Conservation (phyloP, 2,888 invertebrate species). For the Nasonovia ribisnigri region DNA sequence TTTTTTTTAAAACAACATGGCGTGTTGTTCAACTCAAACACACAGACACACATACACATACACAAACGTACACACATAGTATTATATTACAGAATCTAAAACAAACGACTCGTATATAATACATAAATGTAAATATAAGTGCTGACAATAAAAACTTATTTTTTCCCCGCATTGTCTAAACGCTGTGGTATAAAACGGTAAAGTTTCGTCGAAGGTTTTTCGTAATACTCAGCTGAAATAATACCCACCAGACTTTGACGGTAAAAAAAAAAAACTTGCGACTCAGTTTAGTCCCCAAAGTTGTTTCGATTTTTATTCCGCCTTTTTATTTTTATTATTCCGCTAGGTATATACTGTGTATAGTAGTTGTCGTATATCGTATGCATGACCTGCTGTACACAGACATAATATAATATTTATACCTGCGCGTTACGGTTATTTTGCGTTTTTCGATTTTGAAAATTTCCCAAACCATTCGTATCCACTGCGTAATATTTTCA, state of each 20-base stretch:
- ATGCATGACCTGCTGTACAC: not conserved
- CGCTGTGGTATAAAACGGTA: constrained; percentile 36
- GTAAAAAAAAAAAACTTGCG: not conserved
- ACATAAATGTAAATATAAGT: not conserved
- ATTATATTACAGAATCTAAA: constrained; percentile 22
- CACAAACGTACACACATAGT: not conserved
- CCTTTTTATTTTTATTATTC: constrained; percentile 14
- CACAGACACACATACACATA: not conserved
- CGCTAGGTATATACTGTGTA: not conserved
- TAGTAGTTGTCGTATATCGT: not conserved
- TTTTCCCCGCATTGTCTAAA: constrained; percentile 33
- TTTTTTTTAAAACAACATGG: not conserved
- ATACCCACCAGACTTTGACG: not conserved
- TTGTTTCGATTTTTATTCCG: constrained; percentile 18
- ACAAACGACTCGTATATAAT: constrained; percentile 33
- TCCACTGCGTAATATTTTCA: not conserved
- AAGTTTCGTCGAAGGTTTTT: constrained; percentile 27
- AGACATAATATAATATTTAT: constrained; percentile 4
- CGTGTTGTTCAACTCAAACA: not conserved
- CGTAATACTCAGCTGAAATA: constrained; percentile 37
- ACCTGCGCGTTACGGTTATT: not conserved
- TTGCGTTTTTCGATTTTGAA: not conserved
- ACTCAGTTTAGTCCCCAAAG: constrained; percentile 27
- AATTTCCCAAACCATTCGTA: not conserved
- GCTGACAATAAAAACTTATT: constrained; percentile 56